Percentiles rank a stretch among this genome's conserved stretches.
phyloP scores from a whole-genome alignment of 1,140 invertebrate species.

The Trachymyrmex septentrionalis region DNA sequence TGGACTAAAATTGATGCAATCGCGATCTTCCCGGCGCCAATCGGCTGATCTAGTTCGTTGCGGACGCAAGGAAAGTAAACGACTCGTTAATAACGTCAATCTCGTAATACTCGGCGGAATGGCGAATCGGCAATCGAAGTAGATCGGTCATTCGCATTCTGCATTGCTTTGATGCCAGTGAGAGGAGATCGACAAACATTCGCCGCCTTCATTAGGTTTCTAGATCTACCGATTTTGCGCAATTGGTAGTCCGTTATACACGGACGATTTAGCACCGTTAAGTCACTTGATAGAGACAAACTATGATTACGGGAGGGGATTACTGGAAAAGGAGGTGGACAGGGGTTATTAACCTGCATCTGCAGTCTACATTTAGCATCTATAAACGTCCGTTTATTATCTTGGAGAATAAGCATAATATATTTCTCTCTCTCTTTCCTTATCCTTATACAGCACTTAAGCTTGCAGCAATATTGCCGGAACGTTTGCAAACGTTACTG shows the following conservation, averaged over 20 bases:
- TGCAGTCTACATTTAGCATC: constrained; percentile 20
- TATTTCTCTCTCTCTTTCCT: neutral
- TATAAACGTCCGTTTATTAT: neutral
- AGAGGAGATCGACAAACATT: constrained; percentile 33
- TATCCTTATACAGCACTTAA: no score
- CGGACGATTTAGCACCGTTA: constrained; percentile 33
- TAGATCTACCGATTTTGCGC: constrained; percentile 32
- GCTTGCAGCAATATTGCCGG: no score
- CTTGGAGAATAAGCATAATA: neutral
- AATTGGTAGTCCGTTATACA: constrained; percentile 40
- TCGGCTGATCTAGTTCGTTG: constrained; percentile 2
- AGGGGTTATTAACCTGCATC: neutral
- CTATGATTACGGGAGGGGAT: constrained; percentile 7
- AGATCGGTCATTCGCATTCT: constrained; percentile 13
- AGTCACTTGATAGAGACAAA: constrained; percentile 10
- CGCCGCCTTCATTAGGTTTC: constrained; percentile 30
- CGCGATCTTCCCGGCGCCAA: neutral
- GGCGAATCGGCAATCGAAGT: constrained; percentile 20
- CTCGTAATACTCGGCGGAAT: constrained; percentile 2
- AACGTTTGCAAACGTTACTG: no score
- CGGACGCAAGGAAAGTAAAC: constrained; percentile 21
- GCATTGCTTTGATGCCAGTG: constrained; percentile 2
- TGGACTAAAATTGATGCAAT: neutral
- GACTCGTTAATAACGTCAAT: constrained; percentile 27
- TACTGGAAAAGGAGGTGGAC: neutral